phyloP scores from a whole-genome alignment of 2,797 vertebrate genomes.

The Sardinella longiceps region DNA sequence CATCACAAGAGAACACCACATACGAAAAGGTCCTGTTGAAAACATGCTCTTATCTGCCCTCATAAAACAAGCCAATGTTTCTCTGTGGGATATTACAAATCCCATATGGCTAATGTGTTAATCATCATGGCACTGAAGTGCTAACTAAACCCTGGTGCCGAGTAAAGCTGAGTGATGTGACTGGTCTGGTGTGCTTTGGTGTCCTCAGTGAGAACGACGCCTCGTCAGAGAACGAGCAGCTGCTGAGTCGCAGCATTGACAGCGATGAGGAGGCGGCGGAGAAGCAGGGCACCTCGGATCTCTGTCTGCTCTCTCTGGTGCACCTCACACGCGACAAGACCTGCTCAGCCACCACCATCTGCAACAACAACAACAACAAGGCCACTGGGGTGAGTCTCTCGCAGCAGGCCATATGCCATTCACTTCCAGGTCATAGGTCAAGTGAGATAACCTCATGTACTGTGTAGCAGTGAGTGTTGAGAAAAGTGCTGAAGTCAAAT shows the following conservation, averaged over 20 bases:
- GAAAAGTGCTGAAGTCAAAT: background rate
- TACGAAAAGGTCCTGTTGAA: too few relatives aligned
- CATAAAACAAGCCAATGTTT: too few relatives aligned
- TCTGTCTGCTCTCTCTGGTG: constrained; percentile 91
- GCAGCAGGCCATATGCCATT: background rate
- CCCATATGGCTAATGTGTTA: background rate
- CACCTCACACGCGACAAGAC: constrained; percentile 86
- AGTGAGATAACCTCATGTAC: background rate
- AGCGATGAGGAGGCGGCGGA: constrained; percentile 95
- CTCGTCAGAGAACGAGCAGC: constrained; percentile 96
- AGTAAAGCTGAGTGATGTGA: background rate
- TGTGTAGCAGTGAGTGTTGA: background rate
- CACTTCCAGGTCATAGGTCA: constrained; percentile 1
- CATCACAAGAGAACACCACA: background rate
- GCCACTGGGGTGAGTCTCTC: constrained; percentile 83
- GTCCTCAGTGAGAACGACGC: constrained; percentile 91
- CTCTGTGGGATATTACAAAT: too few relatives aligned
- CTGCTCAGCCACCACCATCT: constrained; percentile 64
- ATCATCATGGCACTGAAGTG: background rate
- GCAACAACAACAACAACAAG: constrained; percentile 77
- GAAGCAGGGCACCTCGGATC: constrained; percentile 86
- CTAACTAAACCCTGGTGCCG: too few relatives aligned
- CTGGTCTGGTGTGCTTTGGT: background rate
- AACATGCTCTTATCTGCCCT: too few relatives aligned
- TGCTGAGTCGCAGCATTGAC: constrained; percentile 94